phyloP scores from a whole-genome alignment of 2,888 invertebrate species.

The Agonopterix subpropinquella region DNA sequence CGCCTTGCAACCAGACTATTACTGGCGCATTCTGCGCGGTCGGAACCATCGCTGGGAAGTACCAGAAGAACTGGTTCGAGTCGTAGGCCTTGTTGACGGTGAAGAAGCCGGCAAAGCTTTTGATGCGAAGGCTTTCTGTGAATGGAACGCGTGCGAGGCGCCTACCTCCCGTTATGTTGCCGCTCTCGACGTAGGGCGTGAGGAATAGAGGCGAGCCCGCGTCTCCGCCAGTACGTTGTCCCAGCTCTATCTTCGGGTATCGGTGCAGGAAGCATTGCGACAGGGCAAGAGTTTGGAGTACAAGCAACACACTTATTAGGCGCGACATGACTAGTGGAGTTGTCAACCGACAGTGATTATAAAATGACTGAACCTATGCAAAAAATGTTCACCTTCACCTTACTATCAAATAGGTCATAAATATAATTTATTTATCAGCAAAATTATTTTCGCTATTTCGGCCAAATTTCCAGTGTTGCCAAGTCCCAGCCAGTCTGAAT shows the following conservation, averaged over 20 bases:
- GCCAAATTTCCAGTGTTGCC: no score
- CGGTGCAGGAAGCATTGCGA: conserved; percentile 43
- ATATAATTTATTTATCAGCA: no score
- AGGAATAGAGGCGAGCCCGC: conserved; percentile 81
- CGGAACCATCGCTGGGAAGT: conserved; percentile 83
- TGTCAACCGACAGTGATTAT: no score
- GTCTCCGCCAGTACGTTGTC: conserved; percentile 44
- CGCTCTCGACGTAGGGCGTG: conserved; percentile 83
- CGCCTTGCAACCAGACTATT: conserved; percentile 90
- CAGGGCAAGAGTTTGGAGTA: conserved; percentile 27
- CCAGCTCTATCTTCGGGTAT: conserved; percentile 49
- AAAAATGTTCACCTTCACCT: no score
- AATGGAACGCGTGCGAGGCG: conserved; percentile 72
- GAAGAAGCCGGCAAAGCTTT: conserved; percentile 87
- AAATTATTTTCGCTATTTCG: no score
- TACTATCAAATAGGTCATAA: no score
- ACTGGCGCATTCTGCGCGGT: conserved; percentile 78
- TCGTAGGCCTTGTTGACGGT: conserved; percentile 86
- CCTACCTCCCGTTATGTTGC: conserved; percentile 80
- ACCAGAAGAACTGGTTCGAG: conserved; percentile 95
- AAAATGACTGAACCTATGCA: no score
- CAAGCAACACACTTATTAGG: conserved; percentile 22
- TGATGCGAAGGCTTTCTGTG: conserved; percentile 74
- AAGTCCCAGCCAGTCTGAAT: no score
- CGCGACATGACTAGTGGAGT: conserved; percentile 27